Percentiles rank a stretch among this genome's conserved stretches.
These are phyloP conservation scores for Diplolepis rosae DNA, from an alignment of 2,888 invertebrate species.

Conservation along the genomic window DNA sequence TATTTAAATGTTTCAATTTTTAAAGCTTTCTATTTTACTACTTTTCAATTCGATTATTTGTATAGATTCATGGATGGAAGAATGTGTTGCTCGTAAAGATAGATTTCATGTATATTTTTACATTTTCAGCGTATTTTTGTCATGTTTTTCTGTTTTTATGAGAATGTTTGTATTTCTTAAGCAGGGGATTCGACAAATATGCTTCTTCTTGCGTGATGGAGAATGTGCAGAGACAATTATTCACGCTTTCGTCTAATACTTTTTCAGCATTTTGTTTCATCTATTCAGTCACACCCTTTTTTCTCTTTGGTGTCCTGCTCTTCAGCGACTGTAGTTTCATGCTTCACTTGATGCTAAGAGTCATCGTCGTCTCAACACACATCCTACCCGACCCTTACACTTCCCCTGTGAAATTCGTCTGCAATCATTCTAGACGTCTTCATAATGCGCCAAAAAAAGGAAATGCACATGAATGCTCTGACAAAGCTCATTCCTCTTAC, in stretches of 20 bases:
- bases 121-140: too few species aligned
- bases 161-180: too few species aligned
- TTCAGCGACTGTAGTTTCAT: constrained; percentile 25
- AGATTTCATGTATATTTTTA: too few species aligned
- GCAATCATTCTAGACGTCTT: constrained; percentile 19
- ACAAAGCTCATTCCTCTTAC: constrained; percentile 9
- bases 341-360: constrained; percentile 25
- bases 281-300: neutral
- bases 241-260: constrained; percentile 21
- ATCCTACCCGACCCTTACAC: neutral
- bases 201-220: neutral
- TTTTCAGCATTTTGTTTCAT: constrained; percentile 6
- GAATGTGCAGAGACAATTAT: constrained; percentile 19
- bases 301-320: constrained; percentile 18
- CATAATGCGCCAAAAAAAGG: constrained; percentile 14
- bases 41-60: too few species aligned
- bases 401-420: neutral
- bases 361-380: constrained; percentile 27
- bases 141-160: neutral
- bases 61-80: too few species aligned
- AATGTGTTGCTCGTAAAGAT: too few species aligned
- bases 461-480: constrained; percentile 28
- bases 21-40: too few species aligned
- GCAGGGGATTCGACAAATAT: constrained; percentile 4
- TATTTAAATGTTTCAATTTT: neutral